Conservation (phyloP, 2,888 invertebrate species). For the Mylabris sibirica region DNA sequence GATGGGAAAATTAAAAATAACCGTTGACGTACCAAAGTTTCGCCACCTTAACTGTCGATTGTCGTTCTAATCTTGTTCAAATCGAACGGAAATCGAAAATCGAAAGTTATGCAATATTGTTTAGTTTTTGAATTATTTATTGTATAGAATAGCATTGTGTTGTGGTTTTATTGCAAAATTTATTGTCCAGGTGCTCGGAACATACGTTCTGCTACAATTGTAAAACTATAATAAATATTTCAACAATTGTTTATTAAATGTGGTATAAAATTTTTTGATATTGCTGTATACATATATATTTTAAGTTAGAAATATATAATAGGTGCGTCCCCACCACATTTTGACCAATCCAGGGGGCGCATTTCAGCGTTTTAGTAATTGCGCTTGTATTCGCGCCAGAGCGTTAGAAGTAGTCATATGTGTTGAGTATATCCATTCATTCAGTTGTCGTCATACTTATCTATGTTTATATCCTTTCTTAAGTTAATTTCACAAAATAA, state of each 20-base stretch:
- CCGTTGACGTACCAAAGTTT: conserved; percentile 8
- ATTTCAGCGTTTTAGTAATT: conserved; percentile 39
- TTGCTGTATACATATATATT: conserved; percentile 27
- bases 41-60: background rate
- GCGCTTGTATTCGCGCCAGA: conserved; percentile 44
- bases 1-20: conserved; percentile 23
- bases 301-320: conserved; percentile 29
- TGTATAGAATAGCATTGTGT: background rate
- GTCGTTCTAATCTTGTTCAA: background rate
- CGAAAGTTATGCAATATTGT: conserved; percentile 7
- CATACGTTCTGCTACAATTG: background rate
- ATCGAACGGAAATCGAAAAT: conserved; percentile 7
- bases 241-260: conserved; percentile 19
- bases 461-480: conserved; percentile 41
- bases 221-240: conserved; percentile 20
- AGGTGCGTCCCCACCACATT: conserved; percentile 47
- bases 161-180: conserved; percentile 4
- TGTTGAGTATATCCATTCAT: conserved; percentile 39
- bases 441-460: conserved; percentile 41
- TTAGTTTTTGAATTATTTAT: background rate
- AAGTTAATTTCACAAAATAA: conserved; percentile 42
- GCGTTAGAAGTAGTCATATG: conserved; percentile 46
- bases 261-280: conserved; percentile 15
- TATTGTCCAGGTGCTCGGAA: background rate
- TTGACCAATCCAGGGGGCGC: conserved; percentile 55